Conservation (phyloP, 2,797 vertebrate genomes). For the Poecilia wingei region DNA sequence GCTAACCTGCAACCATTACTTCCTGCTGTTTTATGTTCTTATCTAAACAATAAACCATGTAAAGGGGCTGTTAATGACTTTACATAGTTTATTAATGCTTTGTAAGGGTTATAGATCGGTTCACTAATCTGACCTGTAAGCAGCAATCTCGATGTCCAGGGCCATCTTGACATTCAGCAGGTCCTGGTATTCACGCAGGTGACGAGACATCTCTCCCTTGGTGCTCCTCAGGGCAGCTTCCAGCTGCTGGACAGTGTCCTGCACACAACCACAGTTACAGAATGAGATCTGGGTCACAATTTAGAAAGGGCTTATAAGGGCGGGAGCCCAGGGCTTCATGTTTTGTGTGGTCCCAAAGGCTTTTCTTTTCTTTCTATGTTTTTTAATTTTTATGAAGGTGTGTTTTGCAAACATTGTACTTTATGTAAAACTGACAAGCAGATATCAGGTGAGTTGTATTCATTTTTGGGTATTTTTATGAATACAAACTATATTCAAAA, state of each 20-base stretch:
- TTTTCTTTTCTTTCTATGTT: too few relatives aligned
- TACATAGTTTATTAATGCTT: not conserved
- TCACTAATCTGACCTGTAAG: slow-evolving; percentile 78
- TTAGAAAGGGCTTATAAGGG: not conserved
- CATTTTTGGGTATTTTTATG: too few relatives aligned
- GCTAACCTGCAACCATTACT: not conserved
- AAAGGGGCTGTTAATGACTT: not conserved
- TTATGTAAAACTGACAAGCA: too few relatives aligned
- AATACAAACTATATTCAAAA: too few relatives aligned
- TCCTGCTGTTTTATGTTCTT: not conserved
- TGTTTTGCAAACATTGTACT: too few relatives aligned
- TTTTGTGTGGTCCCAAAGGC: too few relatives aligned
- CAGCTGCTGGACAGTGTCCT: slow-evolving; percentile 84
- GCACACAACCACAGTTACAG: slow-evolving; percentile 26
- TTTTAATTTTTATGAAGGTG: too few relatives aligned
- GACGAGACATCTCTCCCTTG: slow-evolving; percentile 85
- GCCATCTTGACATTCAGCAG: slow-evolving; percentile 88
- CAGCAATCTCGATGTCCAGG: slow-evolving; percentile 87
- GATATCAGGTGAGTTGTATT: too few relatives aligned
- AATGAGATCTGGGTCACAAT: not conserved
- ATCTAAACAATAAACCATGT: not conserved
- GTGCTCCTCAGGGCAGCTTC: slow-evolving; percentile 80
- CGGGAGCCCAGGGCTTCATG: too few relatives aligned
- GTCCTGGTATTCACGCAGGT: slow-evolving; percentile 86
- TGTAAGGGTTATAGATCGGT: not conserved